phyloP scores from a whole-genome alignment of 2,113 vertebrate genomes.

The Litocranius walleri region DNA sequence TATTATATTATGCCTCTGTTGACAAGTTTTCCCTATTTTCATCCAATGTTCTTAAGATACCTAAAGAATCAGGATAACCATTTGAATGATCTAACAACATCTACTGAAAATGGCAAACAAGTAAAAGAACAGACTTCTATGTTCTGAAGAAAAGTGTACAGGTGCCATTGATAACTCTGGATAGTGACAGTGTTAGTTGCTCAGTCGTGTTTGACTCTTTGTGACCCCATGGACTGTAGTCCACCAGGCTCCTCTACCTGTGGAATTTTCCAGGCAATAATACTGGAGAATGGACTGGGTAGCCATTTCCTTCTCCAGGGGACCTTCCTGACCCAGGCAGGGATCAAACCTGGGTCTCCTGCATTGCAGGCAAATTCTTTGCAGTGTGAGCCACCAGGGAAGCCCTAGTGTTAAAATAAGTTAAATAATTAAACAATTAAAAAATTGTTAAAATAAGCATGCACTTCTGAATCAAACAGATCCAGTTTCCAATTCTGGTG shows the following conservation, averaged over 20 bases:
- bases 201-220: neutral
- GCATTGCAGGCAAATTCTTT: neutral
- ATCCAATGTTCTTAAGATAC: conserved; percentile 1
- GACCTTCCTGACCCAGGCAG: neutral
- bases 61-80: neutral
- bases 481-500: neutral
- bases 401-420: neutral
- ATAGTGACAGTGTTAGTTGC: neutral
- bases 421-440: neutral
- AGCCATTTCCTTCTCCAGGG: neutral
- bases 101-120: neutral
- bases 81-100: neutral
- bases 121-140: neutral
- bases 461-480: neutral
- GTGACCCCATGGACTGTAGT: neutral
- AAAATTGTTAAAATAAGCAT: neutral
- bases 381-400: neutral
- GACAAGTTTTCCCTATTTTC: neutral
- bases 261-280: neutral
- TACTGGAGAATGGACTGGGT: neutral
- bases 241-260: neutral
- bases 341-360: neutral
- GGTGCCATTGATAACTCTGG: neutral
- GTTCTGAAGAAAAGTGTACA: neutral
- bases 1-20: neutral